Evolutionary conservation across 2,797 vertebrate species (phyloP).

Genomic region (Lacerta viridis): DNA sequence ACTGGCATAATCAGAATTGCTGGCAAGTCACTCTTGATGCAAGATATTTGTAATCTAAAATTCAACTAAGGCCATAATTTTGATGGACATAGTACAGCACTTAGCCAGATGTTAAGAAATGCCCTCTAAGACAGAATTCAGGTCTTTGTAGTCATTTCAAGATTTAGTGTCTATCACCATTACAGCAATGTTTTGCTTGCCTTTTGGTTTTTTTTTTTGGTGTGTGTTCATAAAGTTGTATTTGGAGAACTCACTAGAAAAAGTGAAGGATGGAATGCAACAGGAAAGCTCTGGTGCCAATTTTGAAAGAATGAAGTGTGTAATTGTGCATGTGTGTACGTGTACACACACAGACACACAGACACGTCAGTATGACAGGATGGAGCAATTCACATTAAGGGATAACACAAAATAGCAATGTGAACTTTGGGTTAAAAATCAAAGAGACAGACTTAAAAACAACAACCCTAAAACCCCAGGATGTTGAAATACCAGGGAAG

Average conservation of each 20-base stretch:
- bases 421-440: neutral
- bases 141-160: neutral
- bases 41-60: neutral
- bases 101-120: neutral
- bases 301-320: no score
- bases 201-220: neutral
- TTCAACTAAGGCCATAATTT: neutral
- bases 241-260: neutral
- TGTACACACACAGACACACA: neutral
- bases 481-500: conserved; percentile 9
- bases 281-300: neutral
- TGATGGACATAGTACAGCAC: neutral
- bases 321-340: neutral
- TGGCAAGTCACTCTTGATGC: neutral
- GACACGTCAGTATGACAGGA: neutral
- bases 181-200: neutral
- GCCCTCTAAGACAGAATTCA: neutral
- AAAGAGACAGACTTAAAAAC: neutral
- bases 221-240: neutral
- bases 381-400: neutral
- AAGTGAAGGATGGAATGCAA: neutral
- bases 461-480: neutral
- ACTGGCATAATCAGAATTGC: neutral
- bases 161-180: neutral
- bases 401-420: neutral